Conservation (phyloP, 2,888 invertebrate genomes). For the Dryococelus australis region DNA sequence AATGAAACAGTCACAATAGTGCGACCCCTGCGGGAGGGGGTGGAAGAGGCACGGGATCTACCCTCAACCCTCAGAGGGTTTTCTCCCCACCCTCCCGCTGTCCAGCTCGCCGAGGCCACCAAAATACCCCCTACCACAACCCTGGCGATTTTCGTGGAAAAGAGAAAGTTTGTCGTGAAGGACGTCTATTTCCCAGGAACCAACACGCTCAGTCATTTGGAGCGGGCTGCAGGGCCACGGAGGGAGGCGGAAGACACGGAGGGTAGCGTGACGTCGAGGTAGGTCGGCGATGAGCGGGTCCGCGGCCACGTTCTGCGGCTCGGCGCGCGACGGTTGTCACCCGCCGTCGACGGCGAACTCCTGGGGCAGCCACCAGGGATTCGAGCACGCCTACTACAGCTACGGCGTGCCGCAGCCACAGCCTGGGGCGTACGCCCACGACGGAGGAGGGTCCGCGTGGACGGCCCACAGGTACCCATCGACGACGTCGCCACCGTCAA, state of each 20-base stretch:
- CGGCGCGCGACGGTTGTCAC: neutral
- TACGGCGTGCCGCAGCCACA: neutral
- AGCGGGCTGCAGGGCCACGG: neutral
- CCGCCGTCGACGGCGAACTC: neutral
- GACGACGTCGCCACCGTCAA: neutral
- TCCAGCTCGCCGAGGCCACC: neutral
- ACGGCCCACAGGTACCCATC: neutral
- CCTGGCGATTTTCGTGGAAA: neutral
- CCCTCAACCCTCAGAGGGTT: constrained; percentile 18
- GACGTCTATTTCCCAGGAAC: neutral
- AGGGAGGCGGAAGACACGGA: neutral
- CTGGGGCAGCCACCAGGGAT: neutral
- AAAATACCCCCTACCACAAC: neutral
- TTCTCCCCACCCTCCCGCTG: neutral
- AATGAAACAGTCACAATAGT: constrained; percentile 44
- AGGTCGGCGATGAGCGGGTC: neutral
- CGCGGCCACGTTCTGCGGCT: neutral
- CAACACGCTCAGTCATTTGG: neutral
- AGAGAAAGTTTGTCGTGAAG: constrained; percentile 11
- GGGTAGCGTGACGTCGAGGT: neutral
- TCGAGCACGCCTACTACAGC: neutral
- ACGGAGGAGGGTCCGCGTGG: neutral
- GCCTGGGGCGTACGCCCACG: neutral
- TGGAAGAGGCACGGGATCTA: constrained; percentile 23
- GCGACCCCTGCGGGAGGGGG: constrained; percentile 43